These are phyloP conservation scores for Octopus sinensis DNA, from an alignment of 1,140 invertebrate species.

Conservation along the genomic window DNA sequence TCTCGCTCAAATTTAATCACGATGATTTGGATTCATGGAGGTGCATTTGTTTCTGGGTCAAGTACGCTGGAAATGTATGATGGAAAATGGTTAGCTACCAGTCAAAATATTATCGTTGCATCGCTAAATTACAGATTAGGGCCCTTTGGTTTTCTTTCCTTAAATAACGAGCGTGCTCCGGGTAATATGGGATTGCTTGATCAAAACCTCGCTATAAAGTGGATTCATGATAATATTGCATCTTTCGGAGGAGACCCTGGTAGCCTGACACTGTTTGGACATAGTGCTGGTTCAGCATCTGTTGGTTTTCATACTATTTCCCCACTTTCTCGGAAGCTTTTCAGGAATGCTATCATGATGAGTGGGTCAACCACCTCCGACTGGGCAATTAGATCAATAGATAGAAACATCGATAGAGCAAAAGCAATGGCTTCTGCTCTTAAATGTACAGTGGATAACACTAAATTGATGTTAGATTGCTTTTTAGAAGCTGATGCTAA, in stretches of 20 bases:
- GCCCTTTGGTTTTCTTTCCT: not conserved
- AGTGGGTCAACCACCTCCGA: slow-evolving; percentile 24
- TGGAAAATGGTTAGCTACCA: no score
- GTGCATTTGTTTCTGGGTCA: no score
- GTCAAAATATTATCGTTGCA: no score
- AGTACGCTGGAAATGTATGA: no score
- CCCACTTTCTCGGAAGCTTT: slow-evolving; percentile 22
- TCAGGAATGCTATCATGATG: slow-evolving; percentile 29
- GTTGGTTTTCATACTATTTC: slow-evolving; percentile 71
- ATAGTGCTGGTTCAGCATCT: slow-evolving; percentile 88
- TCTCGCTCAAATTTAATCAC: no score
- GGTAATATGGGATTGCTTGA: slow-evolving; percentile 63
- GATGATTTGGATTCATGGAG: no score
- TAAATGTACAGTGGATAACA: no score
- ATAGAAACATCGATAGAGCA: no score
- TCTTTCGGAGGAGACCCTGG: slow-evolving; percentile 89
- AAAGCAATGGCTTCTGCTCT: no score
- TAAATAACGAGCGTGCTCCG: slow-evolving; percentile 40
- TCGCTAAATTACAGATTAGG: no score
- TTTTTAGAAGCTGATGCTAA: no score
- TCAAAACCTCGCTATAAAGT: slow-evolving; percentile 75
- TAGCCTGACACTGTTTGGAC: slow-evolving; percentile 89
- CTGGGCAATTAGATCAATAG: not conserved
- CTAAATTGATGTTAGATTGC: no score
- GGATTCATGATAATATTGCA: slow-evolving; percentile 79